Evolutionary conservation across 2,888 invertebrate species (phyloP).

Genomic region (Ornithoptera alexandrae): DNA sequence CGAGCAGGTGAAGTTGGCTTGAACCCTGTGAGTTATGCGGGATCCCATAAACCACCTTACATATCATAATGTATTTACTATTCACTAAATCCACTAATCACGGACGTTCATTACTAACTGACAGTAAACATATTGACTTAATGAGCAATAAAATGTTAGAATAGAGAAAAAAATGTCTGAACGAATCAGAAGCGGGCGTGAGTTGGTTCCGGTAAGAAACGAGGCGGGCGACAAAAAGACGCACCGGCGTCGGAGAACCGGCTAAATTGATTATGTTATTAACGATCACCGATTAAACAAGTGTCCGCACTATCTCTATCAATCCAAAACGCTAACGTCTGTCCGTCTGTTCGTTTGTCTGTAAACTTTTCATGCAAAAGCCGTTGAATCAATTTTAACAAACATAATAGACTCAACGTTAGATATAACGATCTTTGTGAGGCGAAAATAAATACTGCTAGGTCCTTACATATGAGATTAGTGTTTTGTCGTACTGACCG

Average conservation of each 20-base stretch:
- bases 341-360: too few relatives aligned
- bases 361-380: too few relatives aligned
- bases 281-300: slow-evolving; percentile 19
- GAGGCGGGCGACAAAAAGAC: slow-evolving; percentile 13
- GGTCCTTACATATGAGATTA: too few relatives aligned
- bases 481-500: too few relatives aligned
- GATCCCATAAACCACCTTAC: too few relatives aligned
- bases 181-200: slow-evolving; percentile 1
- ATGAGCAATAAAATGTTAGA: slow-evolving; percentile 1
- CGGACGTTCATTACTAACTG: not conserved
- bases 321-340: slow-evolving; percentile 7
- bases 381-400: too few relatives aligned
- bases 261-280: slow-evolving; percentile 30
- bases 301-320: not conserved
- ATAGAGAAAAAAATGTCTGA: slow-evolving; percentile 1
- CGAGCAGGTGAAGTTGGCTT: too few relatives aligned
- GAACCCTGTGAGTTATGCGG: too few relatives aligned
- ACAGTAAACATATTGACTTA: slow-evolving; percentile 4
- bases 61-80: not conserved
- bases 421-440: too few relatives aligned
- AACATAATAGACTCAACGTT: too few relatives aligned
- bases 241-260: slow-evolving; percentile 12
- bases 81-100: not conserved
- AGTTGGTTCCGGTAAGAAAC: slow-evolving; percentile 14
- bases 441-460: too few relatives aligned